Evolutionary conservation across 2,797 vertebrate genomes (phyloP), one percentile per base, ranked within the genome.

Genomic region (Manis pentadactyla): DNA sequence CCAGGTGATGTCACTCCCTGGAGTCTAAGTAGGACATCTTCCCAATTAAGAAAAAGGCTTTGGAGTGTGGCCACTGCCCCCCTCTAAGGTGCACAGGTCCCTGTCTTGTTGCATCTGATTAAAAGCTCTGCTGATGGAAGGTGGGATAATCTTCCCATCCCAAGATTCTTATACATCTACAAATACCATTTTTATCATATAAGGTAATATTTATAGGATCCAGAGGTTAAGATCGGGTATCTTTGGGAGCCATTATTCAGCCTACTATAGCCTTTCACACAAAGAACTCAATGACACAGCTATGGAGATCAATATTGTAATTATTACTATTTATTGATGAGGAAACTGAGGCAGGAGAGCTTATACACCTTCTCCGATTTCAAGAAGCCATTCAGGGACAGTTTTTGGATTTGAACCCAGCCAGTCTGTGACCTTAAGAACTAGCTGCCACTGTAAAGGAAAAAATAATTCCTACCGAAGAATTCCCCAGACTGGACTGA

Each of bases 391-490:
- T 31, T 64, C 78, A 93, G 46, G 5, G 46, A 8, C 11, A 23
- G 13, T 53, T 14, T 64, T 46, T 93, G 51, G 1, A 74, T 75
- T 83, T 93, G 51, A 95, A 85, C 31, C 11, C 21, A 90, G 85
- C 23, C 77, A 84, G 1, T 75, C 77, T 92, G 42, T 87, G 49
- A 69, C 34, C 57, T 92, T 88, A 39, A 95, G 68, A 94, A 57
- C 34, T 57, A 86, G 57, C 71, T 94, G n/a, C 13, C 25, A 37
- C 13, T 49, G 13, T 53, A 79, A 85, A 39, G 15, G 31, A 78
- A 83, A 57, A 91, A 51, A 31, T 46, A 93, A 51, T 61, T 77
- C 46, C 59, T 53, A 53, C 18, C 69, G 64, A 87, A 74, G 11
- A 37, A 91, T 46, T 59, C 31, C 10, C 27, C 21, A 82, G 31